Base-by-base conservation (phyloP, 2,113 vertebrate species). In the Romanogobio albipinnatus region DNA sequence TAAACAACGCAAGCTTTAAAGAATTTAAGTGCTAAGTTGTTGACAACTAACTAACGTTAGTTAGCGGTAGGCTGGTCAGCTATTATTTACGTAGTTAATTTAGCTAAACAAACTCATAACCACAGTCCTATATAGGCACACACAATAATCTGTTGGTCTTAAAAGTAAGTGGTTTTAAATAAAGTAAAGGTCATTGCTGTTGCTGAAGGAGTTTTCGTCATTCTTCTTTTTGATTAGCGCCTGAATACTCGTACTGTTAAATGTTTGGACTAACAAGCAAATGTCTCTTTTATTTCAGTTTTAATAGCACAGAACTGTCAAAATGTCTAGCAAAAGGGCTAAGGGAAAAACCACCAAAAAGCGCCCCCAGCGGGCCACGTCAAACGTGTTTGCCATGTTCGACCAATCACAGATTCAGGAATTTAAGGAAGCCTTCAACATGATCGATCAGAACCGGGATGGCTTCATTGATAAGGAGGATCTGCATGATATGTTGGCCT, bases 291-390 rank as follows among this genome's bases (percentile, higher is more conserved):
- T 39, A 24, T 58, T 70, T 82, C 33, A 82, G 81, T 82, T 82
- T 36, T 58, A 24, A 73, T 19, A 68, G 9, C 17, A 43, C 47
- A 71, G 24, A 85, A 47, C 39, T 33, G 15, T 80, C 95, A 95
- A 88, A 86, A 97, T 97, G 97, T 97, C 97, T 0, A 98, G 96
- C 95, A 98, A 98, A 97, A 95, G 95, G 87, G 96, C 96, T 81
- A 98, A 98, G 94, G 97, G 96, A 0, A 98, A 98, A 93, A 97
- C 96, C 92, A 97, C 97, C 90, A 98, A 98, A 94, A 98, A 98
- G 95, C 96, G 96, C 84, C 96, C 97, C 51, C 96, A 98, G 92
- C 96, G 97, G 0, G 97, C 97, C 82, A 98, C 97, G 6, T 97
- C 97, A 93, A 98, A 97, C 53, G 97, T 97, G 1, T 98, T 98